Evolutionary conservation across 2,113 vertebrate genomes (phyloP), one percentile per base, ranked within the genome.

Genomic region (Cyprinodon tularosa): DNA sequence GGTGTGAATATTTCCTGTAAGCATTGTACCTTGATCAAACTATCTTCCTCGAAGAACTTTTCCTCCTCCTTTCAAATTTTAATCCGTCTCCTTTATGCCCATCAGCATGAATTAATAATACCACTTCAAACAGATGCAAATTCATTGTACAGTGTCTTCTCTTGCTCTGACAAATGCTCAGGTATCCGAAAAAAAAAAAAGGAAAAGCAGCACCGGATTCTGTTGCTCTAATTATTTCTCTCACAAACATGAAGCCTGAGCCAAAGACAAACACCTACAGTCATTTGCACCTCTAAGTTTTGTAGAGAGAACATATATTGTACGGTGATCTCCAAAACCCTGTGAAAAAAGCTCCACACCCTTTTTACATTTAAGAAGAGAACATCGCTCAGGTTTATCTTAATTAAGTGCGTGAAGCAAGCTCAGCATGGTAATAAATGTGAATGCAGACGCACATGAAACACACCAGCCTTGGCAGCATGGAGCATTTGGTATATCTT

Each of bases 111-210:
- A 93, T 94, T 93, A 90, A 91, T 91, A 92, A 92, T 89, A 81
- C 47, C 38, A 88, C 92, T 91, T 92, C 91, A 92, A 92, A 93
- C 89, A 91, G 76, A 92, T 92, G 92, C 90, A 88, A 87, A 93
- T 93, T 76, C 53, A 83, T 88, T 90, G 84, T 85, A 67, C 86
- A 84, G 76, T 80, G 83, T 91, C 89, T 86, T 91, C 85, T 89
- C 74, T 84, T 83, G 86, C 88, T 86, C 87, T 86, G 86, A 91
- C 82, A 90, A 92, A 89, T 84, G 88, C 89, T 87, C 60, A 90
- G 86, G 88, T 91, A 84, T 89, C 86, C 84, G 77, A 83, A 81
- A 88, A 85, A 83, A 75, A 29, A 29, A 29, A 29, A 29, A 29
- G 29, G 29, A 29, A 29, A 29, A 1, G 29, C 81, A 78, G 67